A percentile compares a stretch with the other conserved stretches of the same genome.
Conservation (phyloP, 1,140 invertebrate species). For the Bombus pascuorum region DNA sequence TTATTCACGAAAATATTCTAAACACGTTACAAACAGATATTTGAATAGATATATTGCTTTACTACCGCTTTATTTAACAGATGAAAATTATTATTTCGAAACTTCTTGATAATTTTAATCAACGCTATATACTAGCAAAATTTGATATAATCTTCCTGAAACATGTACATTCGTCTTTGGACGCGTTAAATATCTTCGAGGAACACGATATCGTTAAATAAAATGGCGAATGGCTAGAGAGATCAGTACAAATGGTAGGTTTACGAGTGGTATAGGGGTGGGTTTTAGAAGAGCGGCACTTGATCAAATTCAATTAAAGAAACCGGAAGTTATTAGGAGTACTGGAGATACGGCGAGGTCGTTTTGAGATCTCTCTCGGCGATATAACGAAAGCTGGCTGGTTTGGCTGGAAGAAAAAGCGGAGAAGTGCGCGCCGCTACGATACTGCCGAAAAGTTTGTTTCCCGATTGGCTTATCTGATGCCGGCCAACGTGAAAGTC, state of each 20-base stretch:
- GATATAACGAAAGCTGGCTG: slow-evolving; percentile 48
- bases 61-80: too few species aligned
- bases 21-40: too few species aligned
- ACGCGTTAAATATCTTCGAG: neutral
- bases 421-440: slow-evolving; percentile 30
- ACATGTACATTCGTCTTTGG: neutral
- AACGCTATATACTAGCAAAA: too few species aligned
- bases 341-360: slow-evolving; percentile 45
- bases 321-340: slow-evolving; percentile 66
- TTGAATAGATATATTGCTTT: too few species aligned
- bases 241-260: slow-evolving; percentile 16
- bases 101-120: too few species aligned
- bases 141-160: neutral
- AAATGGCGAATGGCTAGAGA: too few species aligned
- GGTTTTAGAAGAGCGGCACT: slow-evolving; percentile 31
- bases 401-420: slow-evolving; percentile 48
- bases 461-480: slow-evolving; percentile 69
- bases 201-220: neutral
- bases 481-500: slow-evolving; percentile 62
- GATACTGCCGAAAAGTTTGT: slow-evolving; percentile 71
- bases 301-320: slow-evolving; percentile 69
- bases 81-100: too few species aligned
- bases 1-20: too few species aligned
- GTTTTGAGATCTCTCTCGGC: slow-evolving; percentile 42
- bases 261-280: slow-evolving; percentile 16